Evolutionary conservation across 2,797 vertebrate species (phyloP).

Genomic region (Harpagifer antarcticus): DNA sequence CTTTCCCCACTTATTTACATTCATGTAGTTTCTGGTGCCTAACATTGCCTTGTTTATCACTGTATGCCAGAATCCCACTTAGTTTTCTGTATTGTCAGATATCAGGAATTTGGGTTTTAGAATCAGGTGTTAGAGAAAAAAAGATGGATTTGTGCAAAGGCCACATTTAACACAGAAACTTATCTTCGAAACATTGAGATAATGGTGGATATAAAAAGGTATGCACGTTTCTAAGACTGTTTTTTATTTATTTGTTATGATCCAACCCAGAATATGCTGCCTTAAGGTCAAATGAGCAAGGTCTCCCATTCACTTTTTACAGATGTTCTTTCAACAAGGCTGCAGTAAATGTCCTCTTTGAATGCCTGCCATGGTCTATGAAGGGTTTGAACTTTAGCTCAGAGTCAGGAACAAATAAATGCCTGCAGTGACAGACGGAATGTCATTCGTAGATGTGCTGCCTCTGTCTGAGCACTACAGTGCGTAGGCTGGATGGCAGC

Average conservation of each 20-base stretch:
- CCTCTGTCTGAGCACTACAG: conserved; percentile 37
- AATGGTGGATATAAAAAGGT: background rate
- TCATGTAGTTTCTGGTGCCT: background rate
- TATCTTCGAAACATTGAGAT: background rate
- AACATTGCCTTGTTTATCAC: background rate
- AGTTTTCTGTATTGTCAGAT: background rate
- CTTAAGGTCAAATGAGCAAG: conserved; percentile 21
- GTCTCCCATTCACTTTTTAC: conserved; percentile 22
- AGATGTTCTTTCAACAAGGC: conserved; percentile 23
- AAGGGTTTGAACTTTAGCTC: conserved; percentile 34
- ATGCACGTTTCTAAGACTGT: background rate
- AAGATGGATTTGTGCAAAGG: background rate
- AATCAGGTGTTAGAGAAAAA: background rate
- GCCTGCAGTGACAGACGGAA: conserved; percentile 50
- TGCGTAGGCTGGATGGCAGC: conserved; percentile 40
- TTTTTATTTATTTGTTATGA: conserved; percentile 12
- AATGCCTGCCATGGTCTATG: conserved; percentile 41
- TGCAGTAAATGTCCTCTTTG: conserved; percentile 21
- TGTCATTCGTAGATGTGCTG: conserved; percentile 18
- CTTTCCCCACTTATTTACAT: background rate
- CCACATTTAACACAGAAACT: background rate
- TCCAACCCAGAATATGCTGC: background rate
- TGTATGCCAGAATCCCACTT: background rate
- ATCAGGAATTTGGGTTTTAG: background rate
- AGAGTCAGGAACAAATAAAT: conserved; percentile 39